Conservation (phyloP, 2,797 vertebrate species). For the Apogon talboti region DNA sequence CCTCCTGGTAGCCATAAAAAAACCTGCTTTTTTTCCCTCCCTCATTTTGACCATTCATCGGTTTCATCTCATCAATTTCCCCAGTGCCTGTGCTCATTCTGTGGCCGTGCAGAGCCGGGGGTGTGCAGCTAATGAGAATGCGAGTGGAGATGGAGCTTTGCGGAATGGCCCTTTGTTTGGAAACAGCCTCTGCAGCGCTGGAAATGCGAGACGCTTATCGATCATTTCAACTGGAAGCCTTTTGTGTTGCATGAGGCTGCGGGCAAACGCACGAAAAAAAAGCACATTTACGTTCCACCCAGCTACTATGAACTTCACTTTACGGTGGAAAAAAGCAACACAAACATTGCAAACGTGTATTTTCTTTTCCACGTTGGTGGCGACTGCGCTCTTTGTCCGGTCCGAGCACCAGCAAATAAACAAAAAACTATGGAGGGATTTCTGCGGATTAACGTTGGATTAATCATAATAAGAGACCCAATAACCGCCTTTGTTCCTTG, state of each 20-base stretch:
- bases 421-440: constrained; percentile 76
- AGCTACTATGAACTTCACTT: constrained; percentile 22
- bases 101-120: constrained; percentile 36
- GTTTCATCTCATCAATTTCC: constrained; percentile 55
- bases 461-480: constrained; percentile 80
- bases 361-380: constrained; percentile 56
- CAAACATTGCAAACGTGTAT: constrained; percentile 35
- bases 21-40: too few relatives aligned
- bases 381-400: constrained; percentile 84
- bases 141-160: constrained; percentile 59
- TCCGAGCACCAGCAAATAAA: constrained; percentile 81
- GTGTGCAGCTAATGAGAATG: constrained; percentile 47
- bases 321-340: constrained; percentile 10
- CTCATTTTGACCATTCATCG: constrained; percentile 33
- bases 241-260: constrained; percentile 75
- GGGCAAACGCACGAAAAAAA: constrained; percentile 39
- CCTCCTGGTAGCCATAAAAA: constrained; percentile 55
- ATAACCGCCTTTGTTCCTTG: constrained; percentile 74
- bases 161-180: constrained; percentile 83
- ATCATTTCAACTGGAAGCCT: constrained; percentile 80
- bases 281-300: constrained; percentile 22
- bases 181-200: constrained; percentile 76
- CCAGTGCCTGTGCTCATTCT: constrained; percentile 43
- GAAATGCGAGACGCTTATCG: constrained; percentile 82
- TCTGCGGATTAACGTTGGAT: constrained; percentile 79